phyloP scores from a whole-genome alignment of 2,888 invertebrate species.

The Onchidella celtica region DNA sequence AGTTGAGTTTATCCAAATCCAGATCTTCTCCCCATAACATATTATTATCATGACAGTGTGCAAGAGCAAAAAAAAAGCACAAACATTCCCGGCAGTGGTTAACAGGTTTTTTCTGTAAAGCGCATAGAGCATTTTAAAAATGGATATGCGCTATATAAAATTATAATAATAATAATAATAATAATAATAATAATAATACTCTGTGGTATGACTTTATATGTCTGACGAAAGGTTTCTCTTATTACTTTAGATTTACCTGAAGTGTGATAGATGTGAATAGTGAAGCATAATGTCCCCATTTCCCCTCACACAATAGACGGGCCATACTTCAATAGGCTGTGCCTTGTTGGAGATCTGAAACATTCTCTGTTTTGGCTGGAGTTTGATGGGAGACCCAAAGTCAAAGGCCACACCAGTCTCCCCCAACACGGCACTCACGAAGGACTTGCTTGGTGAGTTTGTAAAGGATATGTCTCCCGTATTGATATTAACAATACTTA shows the following conservation, averaged over 20 bases:
- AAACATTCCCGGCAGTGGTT: no score
- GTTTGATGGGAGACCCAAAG: conserved; percentile 84
- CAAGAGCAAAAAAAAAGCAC: no score
- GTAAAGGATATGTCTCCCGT: conserved; percentile 56
- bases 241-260: conserved; percentile 39
- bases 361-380: conserved; percentile 55
- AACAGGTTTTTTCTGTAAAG: no score
- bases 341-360: conserved; percentile 35
- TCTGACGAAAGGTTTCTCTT: no score
- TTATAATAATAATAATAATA: no score
- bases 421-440: conserved; percentile 85
- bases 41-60: no score
- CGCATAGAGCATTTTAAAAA: no score
- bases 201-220: no score
- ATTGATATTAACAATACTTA: conserved; percentile 64
- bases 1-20: no score
- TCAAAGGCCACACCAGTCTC: conserved; percentile 94
- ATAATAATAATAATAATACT: no score
- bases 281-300: conserved; percentile 87
- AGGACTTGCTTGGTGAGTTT: conserved; percentile 61
- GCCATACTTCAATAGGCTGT: conserved; percentile 82
- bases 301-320: conserved; percentile 89
- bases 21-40: no score
- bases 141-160: no score
- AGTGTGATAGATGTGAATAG: conserved; percentile 58